phyloP scores from a whole-genome alignment of 2,113 vertebrate genomes.

The Poeciliopsis retropinna region DNA sequence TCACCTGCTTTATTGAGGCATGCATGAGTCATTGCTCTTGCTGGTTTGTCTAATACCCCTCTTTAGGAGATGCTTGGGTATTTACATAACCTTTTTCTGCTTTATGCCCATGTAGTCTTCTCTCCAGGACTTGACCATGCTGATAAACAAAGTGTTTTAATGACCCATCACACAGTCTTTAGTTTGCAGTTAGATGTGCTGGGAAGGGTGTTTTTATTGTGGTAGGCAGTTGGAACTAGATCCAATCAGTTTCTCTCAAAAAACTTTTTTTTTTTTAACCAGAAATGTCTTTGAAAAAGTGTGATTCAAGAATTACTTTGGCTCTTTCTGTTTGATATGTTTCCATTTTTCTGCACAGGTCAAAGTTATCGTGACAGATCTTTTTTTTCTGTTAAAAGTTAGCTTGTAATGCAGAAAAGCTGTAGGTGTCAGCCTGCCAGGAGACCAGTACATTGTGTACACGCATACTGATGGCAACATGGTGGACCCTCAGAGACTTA shows the following conservation, averaged over 20 bases:
- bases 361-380: constrained; percentile 41
- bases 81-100: constrained; percentile 49
- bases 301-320: background rate
- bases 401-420: constrained; percentile 55
- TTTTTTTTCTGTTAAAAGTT: constrained; percentile 62
- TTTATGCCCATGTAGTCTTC: background rate
- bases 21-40: constrained; percentile 18
- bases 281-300: too few relatives aligned
- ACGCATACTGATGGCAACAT: constrained; percentile 59
- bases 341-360: constrained; percentile 1
- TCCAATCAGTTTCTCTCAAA: background rate
- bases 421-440: constrained; percentile 56
- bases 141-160: constrained; percentile 8
- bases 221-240: constrained; percentile 1
- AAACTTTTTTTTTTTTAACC: too few relatives aligned
- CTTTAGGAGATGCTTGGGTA: constrained; percentile 9
- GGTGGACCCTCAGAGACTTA: constrained; percentile 45
- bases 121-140: constrained; percentile 16
- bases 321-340: background rate
- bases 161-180: background rate
- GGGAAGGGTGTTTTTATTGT: constrained; percentile 3
- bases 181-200: constrained; percentile 14
- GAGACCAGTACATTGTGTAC: constrained; percentile 62
- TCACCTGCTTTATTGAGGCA: constrained; percentile 20
- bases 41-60: constrained; percentile 11